Evolutionary conservation across 92 coral and sea anemone species (phyloP), one percentile per base, ranked within the genome.

Genomic region (Actinostola sp.): DNA sequence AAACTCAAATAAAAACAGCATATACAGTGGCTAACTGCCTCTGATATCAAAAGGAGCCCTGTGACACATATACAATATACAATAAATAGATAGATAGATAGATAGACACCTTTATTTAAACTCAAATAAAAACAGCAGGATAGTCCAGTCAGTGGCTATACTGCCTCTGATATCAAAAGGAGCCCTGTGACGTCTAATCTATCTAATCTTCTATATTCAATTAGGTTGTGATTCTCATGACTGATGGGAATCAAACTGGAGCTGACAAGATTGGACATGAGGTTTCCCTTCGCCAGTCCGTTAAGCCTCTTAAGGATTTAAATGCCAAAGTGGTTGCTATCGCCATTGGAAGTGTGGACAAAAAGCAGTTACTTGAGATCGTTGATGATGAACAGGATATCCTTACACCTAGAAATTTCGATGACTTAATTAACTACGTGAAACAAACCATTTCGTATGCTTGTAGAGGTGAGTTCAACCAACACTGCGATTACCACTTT

Each of bases 171-270:
- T n/a, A n/a, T n/a, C n/a, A n/a, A n/a, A n/a, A n/a, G n/a, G n/a
- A n/a, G n/a, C n/a, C n/a, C n/a, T n/a, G n/a, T n/a, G n/a, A n/a
- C n/a, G n/a, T n/a, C n/a, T n/a, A n/a, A n/a, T n/a, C n/a, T 11
- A 39, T 42, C 9, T 23, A 28, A 10, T 38, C 33, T 11, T 43
- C 19, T 38, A 56, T 27, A 14, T 28, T 19, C 61, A 36, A 32
- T 14, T 34, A 91, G 97, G 87, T 91, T 21, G 50, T 84, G 84
- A 88, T 91, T 29, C 50, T 91, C 4, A 78, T 91, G 8, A 91
- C 97, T 1, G 97, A 91, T 58, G 97, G 97, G 15, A 91, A 91
- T 58, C 97, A 91, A 45, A 91, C 97, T 14, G 89, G 97, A 23
- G 2, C 8, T 21, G 93, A 88, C 63, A 52, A n/a, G 33, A 68